Evolutionary conservation across 2,113 vertebrate genomes (phyloP).

Genomic region (Nothoprocta perdicaria): DNA sequence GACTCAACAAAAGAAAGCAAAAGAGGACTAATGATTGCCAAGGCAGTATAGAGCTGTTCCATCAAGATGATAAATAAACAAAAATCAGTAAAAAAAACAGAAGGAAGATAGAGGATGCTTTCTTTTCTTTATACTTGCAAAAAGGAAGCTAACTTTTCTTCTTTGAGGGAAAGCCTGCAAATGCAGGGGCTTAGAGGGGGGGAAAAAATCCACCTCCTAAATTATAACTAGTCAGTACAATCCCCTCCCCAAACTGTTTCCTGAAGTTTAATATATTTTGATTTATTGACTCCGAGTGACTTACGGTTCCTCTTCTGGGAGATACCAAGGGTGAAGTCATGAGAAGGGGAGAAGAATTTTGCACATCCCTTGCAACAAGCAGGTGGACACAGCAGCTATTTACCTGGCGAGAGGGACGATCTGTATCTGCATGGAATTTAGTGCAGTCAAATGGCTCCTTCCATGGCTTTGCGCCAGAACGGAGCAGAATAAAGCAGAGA

Average conservation of each 20-base stretch:
- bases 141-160: background rate
- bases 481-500: conserved; percentile 11
- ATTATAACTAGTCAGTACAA: background rate
- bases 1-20: background rate
- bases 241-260: background rate
- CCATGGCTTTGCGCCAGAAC: background rate
- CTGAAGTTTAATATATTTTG: background rate
- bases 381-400: background rate
- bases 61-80: background rate
- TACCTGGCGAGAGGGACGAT: background rate
- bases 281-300: background rate
- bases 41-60: background rate
- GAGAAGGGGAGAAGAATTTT: background rate
- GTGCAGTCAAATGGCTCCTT: conserved; percentile 36
- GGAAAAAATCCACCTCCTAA: background rate
- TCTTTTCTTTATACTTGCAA: background rate
- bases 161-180: background rate
- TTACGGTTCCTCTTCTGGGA: background rate
- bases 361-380: rapidly evolving
- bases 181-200: background rate
- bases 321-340: background rate
- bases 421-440: background rate
- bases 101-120: background rate
- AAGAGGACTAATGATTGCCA: background rate
- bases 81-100: background rate